Percentiles rank a stretch among this genome's conserved stretches.
Conservation (phyloP, 2,888 invertebrate species). For the Drosophila antonietae region DNA sequence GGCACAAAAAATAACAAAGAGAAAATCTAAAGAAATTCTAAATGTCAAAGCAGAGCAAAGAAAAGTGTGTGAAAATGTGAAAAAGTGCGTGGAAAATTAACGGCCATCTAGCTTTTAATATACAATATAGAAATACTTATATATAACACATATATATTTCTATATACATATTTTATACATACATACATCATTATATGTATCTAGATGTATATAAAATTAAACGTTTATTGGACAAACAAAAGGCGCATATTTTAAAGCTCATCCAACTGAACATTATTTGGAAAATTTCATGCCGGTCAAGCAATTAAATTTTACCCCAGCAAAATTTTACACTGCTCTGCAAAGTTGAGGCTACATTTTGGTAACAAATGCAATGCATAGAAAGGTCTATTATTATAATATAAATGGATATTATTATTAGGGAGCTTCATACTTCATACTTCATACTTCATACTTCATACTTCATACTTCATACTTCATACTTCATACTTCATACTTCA, state of each 20-base stretch:
- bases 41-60: slow-evolving; percentile 12
- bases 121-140: neutral
- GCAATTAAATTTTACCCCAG: slow-evolving; percentile 8
- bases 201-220: slow-evolving; percentile 21
- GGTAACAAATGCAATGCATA: too few species aligned
- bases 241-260: slow-evolving; percentile 42
- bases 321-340: slow-evolving; percentile 16
- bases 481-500: too few species aligned
- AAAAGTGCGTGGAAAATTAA: slow-evolving; percentile 37
- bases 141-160: too few species aligned
- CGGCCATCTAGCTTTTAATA: slow-evolving; percentile 29
- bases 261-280: slow-evolving; percentile 40
- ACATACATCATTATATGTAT: slow-evolving; percentile 9
- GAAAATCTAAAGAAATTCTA: slow-evolving; percentile 7
- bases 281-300: slow-evolving; percentile 36
- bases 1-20: slow-evolving; percentile 31
- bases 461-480: too few species aligned
- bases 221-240: slow-evolving; percentile 43
- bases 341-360: neutral
- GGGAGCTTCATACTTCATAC: too few species aligned
- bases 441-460: too few species aligned
- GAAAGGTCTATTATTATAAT: neutral
- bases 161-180: slow-evolving; percentile 7
- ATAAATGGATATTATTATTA: neutral
- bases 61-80: slow-evolving; percentile 39